These are phyloP conservation scores for Enteromius argenteus DNA, from an alignment of 2,797 vertebrate species.

Conservation along the genomic window DNA sequence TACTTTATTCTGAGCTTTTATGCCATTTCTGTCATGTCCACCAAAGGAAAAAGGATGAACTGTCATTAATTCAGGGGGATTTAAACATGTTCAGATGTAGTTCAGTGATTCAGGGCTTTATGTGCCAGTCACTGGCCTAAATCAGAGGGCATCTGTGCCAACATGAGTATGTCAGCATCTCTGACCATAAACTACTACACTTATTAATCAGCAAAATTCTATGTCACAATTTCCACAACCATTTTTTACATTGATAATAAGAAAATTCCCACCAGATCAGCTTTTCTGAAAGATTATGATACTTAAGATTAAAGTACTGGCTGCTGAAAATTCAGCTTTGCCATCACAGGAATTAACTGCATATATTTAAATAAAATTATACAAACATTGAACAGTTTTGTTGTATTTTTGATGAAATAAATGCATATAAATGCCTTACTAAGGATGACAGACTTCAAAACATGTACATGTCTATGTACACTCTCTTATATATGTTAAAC, in stretches of 20 bases:
- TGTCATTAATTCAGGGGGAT: slow-evolving; percentile 40
- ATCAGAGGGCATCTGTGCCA: not conserved
- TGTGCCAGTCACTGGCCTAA: slow-evolving; percentile 2
- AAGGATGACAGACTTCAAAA: not conserved
- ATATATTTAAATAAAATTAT: not conserved
- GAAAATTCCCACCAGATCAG: not conserved
- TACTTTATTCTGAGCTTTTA: slow-evolving; percentile 8
- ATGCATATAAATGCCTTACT: not conserved
- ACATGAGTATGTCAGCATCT: not conserved
- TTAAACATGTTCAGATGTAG: slow-evolving; percentile 44
- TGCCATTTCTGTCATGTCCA: not conserved
- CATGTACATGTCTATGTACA: not conserved
- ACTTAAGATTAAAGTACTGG: not conserved
- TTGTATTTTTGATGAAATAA: not conserved
- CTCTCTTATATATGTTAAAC: not conserved
- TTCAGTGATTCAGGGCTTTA: slow-evolving; percentile 31
- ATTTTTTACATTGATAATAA: not conserved
- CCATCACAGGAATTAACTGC: not conserved
- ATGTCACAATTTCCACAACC: not conserved
- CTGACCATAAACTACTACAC: not conserved
- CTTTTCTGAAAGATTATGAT: not conserved
- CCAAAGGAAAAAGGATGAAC: slow-evolving; percentile 26
- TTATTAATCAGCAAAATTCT: not conserved
- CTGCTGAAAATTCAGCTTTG: not conserved
- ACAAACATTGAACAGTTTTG: not conserved